Conservation (phyloP, 92 coral and sea anemone species). For the Actinostola sp. region DNA sequence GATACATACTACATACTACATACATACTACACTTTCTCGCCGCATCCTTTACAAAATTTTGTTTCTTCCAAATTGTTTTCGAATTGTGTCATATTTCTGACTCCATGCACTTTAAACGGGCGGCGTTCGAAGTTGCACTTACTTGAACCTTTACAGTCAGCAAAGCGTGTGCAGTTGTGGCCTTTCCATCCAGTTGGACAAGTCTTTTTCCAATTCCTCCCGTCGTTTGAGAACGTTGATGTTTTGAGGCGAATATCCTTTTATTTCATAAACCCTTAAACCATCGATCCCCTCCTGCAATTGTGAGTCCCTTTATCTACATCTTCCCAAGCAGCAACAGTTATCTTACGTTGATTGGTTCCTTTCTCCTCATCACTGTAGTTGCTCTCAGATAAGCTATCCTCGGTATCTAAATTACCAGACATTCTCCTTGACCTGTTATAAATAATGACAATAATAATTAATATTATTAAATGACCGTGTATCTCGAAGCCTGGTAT, state of each 20-base stretch:
- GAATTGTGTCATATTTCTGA: conserved; percentile 52
- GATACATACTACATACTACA: too few relatives aligned
- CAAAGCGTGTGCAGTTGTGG: conserved; percentile 32
- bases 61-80: conserved; percentile 27
- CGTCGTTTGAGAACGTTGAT: conserved; percentile 7
- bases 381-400: too few relatives aligned
- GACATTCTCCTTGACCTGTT: too few relatives aligned
- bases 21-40: conserved; percentile 18
- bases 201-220: conserved; percentile 49
- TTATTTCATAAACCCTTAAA: too few relatives aligned
- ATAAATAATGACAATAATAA: too few relatives aligned
- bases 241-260: neutral
- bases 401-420: too few relatives aligned
- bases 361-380: too few relatives aligned
- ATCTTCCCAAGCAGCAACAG: too few relatives aligned
- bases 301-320: neutral
- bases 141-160: too few relatives aligned
- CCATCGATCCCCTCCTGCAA: conserved; percentile 1
- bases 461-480: too few relatives aligned
- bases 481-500: too few relatives aligned
- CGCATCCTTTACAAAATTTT: conserved; percentile 54
- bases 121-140: conserved; percentile 38
- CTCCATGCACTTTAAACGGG: conserved; percentile 44
- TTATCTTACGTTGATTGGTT: too few relatives aligned
- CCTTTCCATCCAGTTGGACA: conserved; percentile 52